Evolutionary conservation across 1,140 invertebrate genomes (phyloP).

Genomic region (Lepidostoma basale): DNA sequence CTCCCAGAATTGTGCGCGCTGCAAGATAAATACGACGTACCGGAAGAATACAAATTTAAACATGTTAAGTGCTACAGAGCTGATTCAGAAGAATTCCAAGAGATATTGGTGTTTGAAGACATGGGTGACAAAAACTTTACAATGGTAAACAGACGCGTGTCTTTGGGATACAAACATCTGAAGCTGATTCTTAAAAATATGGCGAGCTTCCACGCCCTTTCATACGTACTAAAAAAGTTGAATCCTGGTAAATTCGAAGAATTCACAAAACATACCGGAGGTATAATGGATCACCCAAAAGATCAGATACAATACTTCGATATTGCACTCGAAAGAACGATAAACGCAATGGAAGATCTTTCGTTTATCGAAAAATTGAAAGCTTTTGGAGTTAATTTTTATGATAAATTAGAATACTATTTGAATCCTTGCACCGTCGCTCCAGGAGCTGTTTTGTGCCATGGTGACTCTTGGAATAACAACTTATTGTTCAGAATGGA

Average conservation of each 20-base stretch:
- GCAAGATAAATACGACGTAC: constrained; percentile 49
- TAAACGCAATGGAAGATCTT: neutral
- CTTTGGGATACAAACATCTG: constrained; percentile 56
- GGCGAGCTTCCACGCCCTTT: constrained; percentile 63
- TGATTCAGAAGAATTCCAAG: constrained; percentile 50
- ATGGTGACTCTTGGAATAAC: constrained; percentile 64
- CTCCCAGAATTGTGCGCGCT: constrained; percentile 50
- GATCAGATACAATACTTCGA: neutral
- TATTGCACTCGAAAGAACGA: neutral
- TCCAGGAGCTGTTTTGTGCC: constrained; percentile 56
- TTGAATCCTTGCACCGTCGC: constrained; percentile 44
- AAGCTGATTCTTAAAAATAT: constrained; percentile 56
- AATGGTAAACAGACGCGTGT: constrained; percentile 56
- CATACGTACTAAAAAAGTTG: constrained; percentile 58
- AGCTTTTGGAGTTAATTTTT: neutral
- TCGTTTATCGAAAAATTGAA: constrained; percentile 17
- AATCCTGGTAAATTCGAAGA: constrained; percentile 49
- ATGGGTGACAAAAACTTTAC: constrained; percentile 53
- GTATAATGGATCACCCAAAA: neutral
- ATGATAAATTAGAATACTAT: neutral
- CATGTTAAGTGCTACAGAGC: constrained; percentile 55
- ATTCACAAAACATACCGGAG: neutral
- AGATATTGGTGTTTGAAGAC: constrained; percentile 63
- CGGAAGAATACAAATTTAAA: constrained; percentile 47
- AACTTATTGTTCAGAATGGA: constrained; percentile 60